Conservation (phyloP, 1,140 invertebrate species). For the Neuroterus valhalla region DNA sequence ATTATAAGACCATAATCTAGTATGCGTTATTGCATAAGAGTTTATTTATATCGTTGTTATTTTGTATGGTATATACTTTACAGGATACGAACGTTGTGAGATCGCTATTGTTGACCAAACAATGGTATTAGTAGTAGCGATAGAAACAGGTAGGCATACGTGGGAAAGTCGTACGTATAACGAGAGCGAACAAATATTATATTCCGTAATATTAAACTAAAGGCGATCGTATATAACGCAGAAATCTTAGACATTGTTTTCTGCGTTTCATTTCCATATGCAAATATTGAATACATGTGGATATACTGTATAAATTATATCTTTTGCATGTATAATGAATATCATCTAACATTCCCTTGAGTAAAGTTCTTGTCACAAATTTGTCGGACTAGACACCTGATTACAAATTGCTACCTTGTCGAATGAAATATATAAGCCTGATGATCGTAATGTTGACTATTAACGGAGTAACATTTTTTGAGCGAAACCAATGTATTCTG, state of each 20-base stretch:
- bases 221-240: conserved; percentile 53
- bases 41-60: conserved; percentile 37
- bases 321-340: not conserved
- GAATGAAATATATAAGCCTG: not conserved
- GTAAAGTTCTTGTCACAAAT: conserved; percentile 1
- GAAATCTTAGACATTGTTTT: conserved; percentile 51
- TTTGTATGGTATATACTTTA: conserved; percentile 30
- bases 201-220: conserved; percentile 52
- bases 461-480: too few relatives aligned
- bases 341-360: not conserved
- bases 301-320: conserved; percentile 15
- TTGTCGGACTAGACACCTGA: conserved; percentile 11
- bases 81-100: conserved; percentile 16
- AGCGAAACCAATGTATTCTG: too few relatives aligned
- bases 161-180: conserved; percentile 53
- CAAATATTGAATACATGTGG: conserved; percentile 2
- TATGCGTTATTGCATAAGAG: conserved; percentile 29
- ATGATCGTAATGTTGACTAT: too few relatives aligned
- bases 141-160: conserved; percentile 52
- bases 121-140: conserved; percentile 54
- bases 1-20: conserved; percentile 17
- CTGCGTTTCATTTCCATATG: conserved; percentile 41
- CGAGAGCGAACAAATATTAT: conserved; percentile 56
- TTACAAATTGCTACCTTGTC: not conserved
- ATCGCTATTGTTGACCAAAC: conserved; percentile 48